A percentile compares a stretch with the other conserved stretches of the same genome.
Evolutionary conservation across 2,113 vertebrate species (phyloP).

Genomic region (Malurus alboscapulatus): DNA sequence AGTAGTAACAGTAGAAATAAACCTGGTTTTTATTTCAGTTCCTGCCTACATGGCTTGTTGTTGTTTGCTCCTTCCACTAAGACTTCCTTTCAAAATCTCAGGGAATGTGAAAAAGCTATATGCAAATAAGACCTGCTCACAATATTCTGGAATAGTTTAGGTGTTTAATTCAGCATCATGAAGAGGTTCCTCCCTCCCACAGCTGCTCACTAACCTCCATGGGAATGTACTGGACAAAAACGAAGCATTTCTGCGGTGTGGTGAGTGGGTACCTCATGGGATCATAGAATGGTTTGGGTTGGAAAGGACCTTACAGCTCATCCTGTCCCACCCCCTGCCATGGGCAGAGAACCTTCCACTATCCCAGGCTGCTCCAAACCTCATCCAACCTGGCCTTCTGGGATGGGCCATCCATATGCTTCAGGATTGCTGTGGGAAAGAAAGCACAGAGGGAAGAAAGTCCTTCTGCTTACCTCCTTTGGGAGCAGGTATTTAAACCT

Average conservation of each 20-base stretch:
- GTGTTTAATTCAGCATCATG: background rate
- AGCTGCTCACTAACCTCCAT: background rate
- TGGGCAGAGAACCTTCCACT: background rate
- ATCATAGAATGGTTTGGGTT: background rate
- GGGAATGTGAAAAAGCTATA: background rate
- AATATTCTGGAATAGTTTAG: background rate
- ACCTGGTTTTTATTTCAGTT: background rate
- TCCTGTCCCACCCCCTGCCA: background rate
- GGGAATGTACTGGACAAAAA: accelerated
- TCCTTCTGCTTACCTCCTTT: slow-evolving; percentile 70
- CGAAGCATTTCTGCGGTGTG: background rate
- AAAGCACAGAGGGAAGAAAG: background rate
- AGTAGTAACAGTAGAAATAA: background rate
- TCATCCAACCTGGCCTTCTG: background rate
- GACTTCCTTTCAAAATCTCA: background rate
- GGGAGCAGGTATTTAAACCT: slow-evolving; percentile 81
- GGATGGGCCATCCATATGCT: background rate
- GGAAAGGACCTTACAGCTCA: background rate
- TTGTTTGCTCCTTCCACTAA: background rate
- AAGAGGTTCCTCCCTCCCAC: background rate
- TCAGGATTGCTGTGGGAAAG: background rate
- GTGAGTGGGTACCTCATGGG: background rate
- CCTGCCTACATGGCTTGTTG: background rate
- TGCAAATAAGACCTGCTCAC: background rate
- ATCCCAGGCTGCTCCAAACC: background rate